These are phyloP conservation scores for Plemyria rubiginata DNA, from an alignment of 2,888 invertebrate genomes.

Conservation along the genomic window DNA sequence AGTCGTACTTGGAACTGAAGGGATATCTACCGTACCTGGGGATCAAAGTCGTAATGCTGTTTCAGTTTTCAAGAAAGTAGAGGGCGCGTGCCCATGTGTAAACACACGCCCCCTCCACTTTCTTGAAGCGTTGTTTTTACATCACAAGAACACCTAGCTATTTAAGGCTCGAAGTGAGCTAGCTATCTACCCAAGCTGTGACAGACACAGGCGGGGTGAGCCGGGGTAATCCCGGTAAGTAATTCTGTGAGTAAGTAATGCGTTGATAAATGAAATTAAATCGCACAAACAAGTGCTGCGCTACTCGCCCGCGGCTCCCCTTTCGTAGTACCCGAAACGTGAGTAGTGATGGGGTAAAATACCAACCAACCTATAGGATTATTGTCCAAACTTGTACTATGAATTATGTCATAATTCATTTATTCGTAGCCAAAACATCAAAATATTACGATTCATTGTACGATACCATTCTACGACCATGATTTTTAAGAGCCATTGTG, in stretches of 20 bases:
- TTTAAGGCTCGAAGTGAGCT: not conserved
- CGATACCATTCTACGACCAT: no score
- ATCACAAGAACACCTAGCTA: no score
- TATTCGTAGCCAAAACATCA: no score
- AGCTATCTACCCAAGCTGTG: constrained; percentile 4
- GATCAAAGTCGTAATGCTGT: no score
- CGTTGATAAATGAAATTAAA: constrained; percentile 85
- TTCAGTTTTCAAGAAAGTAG: no score
- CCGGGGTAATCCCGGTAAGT: constrained; percentile 80
- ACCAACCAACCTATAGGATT: not conserved
- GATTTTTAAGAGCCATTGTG: no score
- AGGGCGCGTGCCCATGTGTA: no score
- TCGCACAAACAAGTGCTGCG: constrained; percentile 83
- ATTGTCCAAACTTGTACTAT: not conserved
- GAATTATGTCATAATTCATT: no score
- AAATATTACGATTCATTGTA: no score
- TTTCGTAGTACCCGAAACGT: constrained; percentile 57
- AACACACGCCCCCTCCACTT: no score
- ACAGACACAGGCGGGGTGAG: constrained; percentile 45
- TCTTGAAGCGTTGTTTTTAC: not conserved
- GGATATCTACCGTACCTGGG: no score
- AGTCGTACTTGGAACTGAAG: no score
- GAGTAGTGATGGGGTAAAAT: constrained; percentile 52
- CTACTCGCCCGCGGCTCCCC: constrained; percentile 70
- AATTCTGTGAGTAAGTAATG: constrained; percentile 84